These are phyloP conservation scores for Perodicticus potto DNA, from an alignment of 2,797 vertebrate genomes.

Conservation along the genomic window DNA sequence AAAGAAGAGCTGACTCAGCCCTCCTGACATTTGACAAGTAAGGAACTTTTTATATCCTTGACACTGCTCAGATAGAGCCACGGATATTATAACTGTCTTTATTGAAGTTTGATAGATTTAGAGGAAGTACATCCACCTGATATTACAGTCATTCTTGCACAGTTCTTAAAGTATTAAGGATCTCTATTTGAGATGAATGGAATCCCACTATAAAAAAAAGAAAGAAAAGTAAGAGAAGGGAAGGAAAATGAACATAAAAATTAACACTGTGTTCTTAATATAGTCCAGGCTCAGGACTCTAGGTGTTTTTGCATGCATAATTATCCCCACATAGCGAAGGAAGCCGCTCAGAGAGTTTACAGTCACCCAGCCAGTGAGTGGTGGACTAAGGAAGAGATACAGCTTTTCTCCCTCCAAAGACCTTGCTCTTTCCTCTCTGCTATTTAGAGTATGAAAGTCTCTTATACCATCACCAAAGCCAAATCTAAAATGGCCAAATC, in stretches of 20 bases:
- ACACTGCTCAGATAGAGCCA: conserved; percentile 38
- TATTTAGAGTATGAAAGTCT: neutral
- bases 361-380: neutral
- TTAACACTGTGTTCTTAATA: conserved; percentile 25
- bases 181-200: conserved; percentile 69
- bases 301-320: neutral
- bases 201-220: conserved; percentile 44
- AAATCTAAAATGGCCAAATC: neutral
- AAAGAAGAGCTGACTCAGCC: conserved; percentile 66
- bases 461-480: neutral
- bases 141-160: conserved; percentile 60
- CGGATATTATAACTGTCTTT: conserved; percentile 58
- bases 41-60: conserved; percentile 69
- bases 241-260: conserved; percentile 44
- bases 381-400: neutral
- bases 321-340: neutral
- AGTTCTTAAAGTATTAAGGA: conserved; percentile 62
- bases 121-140: conserved; percentile 41
- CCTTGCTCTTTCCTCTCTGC: neutral
- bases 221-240: neutral
- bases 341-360: neutral
- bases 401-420: neutral
- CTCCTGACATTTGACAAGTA: conserved; percentile 56
- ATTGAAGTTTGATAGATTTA: conserved; percentile 62
- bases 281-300: neutral